Conservation (phyloP, 2,113 vertebrate genomes). For the Amblyornis subalaris region DNA sequence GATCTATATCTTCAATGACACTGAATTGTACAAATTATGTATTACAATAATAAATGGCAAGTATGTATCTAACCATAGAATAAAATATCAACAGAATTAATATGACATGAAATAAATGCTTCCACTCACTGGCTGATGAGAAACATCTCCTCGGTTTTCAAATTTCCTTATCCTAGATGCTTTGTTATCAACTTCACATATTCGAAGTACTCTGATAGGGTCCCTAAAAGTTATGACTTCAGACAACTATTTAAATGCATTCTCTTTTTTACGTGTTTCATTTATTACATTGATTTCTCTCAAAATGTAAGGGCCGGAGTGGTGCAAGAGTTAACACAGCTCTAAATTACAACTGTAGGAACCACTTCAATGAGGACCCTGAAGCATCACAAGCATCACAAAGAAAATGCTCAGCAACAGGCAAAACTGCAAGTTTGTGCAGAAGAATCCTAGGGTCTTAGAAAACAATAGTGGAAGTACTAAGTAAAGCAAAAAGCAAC, state of each 20-base stretch:
- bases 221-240: neutral
- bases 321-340: neutral
- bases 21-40: neutral
- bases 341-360: neutral
- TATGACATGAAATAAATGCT: neutral
- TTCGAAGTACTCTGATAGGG: neutral
- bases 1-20: neutral
- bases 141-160: neutral
- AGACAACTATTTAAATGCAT: neutral
- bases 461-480: neutral
- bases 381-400: neutral
- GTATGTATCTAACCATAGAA: neutral
- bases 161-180: neutral
- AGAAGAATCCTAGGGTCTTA: neutral
- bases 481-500: neutral
- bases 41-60: neutral
- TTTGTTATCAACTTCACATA: neutral
- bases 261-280: neutral
- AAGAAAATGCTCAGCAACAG: neutral
- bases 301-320: neutral
- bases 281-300: neutral
- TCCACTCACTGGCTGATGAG: neutral
- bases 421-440: neutral
- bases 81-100: neutral
- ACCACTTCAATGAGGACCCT: neutral